Evolutionary conservation across 2,888 invertebrate species (phyloP).

Genomic region (Magallana nippona): DNA sequence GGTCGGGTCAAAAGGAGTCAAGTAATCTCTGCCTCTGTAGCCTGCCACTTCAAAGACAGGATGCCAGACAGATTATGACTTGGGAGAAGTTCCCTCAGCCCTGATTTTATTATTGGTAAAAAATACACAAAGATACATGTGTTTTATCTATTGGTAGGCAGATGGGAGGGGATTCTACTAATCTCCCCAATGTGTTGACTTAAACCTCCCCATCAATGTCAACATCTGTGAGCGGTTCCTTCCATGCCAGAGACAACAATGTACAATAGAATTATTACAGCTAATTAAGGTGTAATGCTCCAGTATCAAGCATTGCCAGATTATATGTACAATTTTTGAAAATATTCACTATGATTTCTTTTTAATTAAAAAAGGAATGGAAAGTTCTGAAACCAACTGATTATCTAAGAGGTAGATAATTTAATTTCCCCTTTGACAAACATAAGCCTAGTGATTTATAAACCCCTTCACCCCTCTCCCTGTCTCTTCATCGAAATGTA

Average conservation of each 20-base stretch:
- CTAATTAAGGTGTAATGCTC: not conserved
- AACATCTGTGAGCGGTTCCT: not conserved
- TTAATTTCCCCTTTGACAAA: not conserved
- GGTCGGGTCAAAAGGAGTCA: constrained; percentile 22
- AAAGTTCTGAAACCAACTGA: no score
- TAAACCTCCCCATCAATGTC: not conserved
- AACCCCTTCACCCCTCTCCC: not conserved
- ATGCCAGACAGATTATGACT: constrained; percentile 1
- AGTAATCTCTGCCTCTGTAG: not conserved
- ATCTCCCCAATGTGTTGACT: constrained; percentile 3
- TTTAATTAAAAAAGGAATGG: no score
- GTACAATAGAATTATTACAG: not conserved
- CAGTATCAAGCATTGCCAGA: not conserved
- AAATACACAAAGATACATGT: constrained; percentile 3
- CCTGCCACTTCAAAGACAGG: constrained; percentile 26
- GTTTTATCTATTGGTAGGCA: constrained; percentile 10
- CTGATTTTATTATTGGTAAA: constrained; percentile 26
- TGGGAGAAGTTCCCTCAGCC: not conserved
- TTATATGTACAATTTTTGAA: no score
- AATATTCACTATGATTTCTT: no score
- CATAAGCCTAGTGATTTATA: not conserved
- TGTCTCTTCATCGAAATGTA: not conserved
- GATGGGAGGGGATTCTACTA: not conserved
- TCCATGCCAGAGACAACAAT: not conserved
- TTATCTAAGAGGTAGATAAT: no score